Evolutionary conservation across 2,888 invertebrate species (phyloP), one percentile per base, ranked within the genome.

Genomic region (Scaptomyza flava): DNA sequence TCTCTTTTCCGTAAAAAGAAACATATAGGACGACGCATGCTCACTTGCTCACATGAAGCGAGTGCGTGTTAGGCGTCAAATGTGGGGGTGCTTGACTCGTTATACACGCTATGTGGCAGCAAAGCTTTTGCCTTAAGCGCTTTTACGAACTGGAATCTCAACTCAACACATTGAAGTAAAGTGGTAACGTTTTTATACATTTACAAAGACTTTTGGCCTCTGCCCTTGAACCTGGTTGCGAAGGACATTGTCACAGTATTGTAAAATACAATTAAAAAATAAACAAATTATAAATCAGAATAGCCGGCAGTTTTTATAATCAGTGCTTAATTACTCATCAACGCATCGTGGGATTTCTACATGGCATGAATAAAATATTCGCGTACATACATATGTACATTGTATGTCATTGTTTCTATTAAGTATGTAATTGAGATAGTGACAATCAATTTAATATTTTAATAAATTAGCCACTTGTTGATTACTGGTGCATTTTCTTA

Each of bases 401-500:
- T 17, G 17, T 17, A 17, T 17, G 1, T 17, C 17, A 17, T 48
- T 53, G 41, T 43, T 51, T 6, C 14, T 46, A 9, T 43, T 48
- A 23, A n/a, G n/a, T 36, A 33, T 61, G 51, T 27, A 31, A 41
- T 36, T 11, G 23, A 58, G 72, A 81, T 81, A 73, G 69, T 52
- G 14, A 31, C 45, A 42, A 34, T 53, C 17, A 52, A 59, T 50
- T 57, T 51, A 23, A 52, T 57, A 59, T 68, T 75, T 68, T 56
- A 46, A 56, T 51, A 34, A 63, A 53, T 74, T 59, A 48, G 43
- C 42, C 47, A 46, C 46, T 68, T 69, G 17, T 33, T 53, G 81
- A 77, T 76, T 73, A 73, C 61, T 64, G 48, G 60, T 86, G 81
- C 83, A 86, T 50, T 73, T 83, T 58, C 67, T 64, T 31, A 64